Percentiles rank a stretch among this genome's conserved stretches.
Conservation (phyloP, 2,113 vertebrate species). For the Psammodynastes pulverulentus region DNA sequence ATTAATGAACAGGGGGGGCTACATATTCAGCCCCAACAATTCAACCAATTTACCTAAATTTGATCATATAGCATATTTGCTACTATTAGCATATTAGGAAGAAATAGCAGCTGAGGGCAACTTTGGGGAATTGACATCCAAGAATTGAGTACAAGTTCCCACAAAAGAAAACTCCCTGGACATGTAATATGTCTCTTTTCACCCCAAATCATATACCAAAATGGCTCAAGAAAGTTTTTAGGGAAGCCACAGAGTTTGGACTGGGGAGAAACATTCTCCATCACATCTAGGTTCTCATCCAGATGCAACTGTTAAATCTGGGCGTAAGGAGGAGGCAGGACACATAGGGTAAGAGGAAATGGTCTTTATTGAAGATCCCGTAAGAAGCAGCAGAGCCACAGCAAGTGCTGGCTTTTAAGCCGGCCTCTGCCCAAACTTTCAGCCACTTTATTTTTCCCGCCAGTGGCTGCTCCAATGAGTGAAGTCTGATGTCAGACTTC, state of each 20-base stretch:
- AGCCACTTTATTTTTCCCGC: too few relatives aligned
- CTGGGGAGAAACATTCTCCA: not conserved
- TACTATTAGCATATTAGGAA: too few relatives aligned
- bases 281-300: not conserved
- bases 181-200: not conserved
- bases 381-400: too few relatives aligned
- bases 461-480: too few relatives aligned
- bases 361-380: too few relatives aligned
- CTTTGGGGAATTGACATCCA: not conserved
- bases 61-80: not conserved
- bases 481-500: too few relatives aligned
- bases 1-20: not conserved
- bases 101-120: not conserved
- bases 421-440: too few relatives aligned
- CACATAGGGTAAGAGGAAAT: too few relatives aligned
- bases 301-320: too few relatives aligned
- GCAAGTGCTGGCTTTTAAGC: too few relatives aligned
- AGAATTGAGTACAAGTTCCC: not conserved
- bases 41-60: not conserved
- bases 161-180: not conserved
- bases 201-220: not conserved
- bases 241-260: not conserved
- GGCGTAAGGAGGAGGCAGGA: too few relatives aligned
- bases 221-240: not conserved
- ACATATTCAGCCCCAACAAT: too few relatives aligned